These are phyloP conservation scores for Argyra leucocephala DNA, from an alignment of 2,888 invertebrate species.

Conservation along the genomic window DNA sequence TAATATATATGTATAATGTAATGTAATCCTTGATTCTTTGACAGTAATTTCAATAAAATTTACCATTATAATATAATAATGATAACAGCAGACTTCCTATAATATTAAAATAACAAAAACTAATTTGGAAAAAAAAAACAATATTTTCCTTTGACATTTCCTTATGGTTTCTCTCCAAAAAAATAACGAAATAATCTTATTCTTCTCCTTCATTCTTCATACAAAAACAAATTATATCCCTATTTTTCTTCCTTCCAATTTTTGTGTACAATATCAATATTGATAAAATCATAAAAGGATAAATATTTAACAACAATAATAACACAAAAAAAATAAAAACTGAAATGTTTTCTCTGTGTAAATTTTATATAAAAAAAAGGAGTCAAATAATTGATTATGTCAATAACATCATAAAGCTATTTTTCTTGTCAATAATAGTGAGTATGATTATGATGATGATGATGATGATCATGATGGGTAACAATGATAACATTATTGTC, in stretches of 20 bases:
- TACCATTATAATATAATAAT: no score
- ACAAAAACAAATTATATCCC: neutral
- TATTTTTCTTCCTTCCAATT: neutral
- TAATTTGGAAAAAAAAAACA: no score
- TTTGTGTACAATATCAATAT: neutral
- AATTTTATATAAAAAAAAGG: neutral
- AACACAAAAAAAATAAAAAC: neutral
- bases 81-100: no score
- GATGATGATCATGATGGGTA: neutral
- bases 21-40: no score
- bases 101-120: no score
- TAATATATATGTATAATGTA: no score
- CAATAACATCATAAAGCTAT: conserved; percentile 2
- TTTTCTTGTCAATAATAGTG: neutral
- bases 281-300: conserved; percentile 3
- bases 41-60: no score
- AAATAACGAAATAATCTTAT: no score
- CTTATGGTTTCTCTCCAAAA: no score
- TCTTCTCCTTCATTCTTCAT: no score
- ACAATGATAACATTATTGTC: neutral
- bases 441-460: neutral
- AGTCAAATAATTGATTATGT: conserved; percentile 6
- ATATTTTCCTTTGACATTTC: neutral
- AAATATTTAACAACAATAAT: neutral
- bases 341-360: neutral